Evolutionary conservation across 2,797 vertebrate genomes (phyloP).

Genomic region (Bradypus variegatus): DNA sequence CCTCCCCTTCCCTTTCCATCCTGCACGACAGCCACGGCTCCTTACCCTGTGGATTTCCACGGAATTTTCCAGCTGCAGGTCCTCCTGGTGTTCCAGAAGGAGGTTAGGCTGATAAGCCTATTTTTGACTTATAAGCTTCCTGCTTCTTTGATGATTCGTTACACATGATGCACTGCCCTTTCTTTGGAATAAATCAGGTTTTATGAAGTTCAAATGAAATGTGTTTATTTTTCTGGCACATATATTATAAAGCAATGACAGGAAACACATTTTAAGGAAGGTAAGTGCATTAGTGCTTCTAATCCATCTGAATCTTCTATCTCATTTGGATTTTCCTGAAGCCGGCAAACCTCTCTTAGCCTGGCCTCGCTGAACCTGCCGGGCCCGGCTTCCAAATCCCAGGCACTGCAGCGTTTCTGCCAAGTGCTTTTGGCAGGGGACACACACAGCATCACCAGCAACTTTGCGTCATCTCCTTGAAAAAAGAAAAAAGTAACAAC

Average conservation of each 20-base stretch:
- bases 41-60: not conserved
- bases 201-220: not conserved
- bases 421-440: conserved; percentile 78
- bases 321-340: conserved; percentile 58
- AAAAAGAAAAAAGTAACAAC: not conserved
- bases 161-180: not conserved
- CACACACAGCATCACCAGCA: conserved; percentile 84
- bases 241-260: not conserved
- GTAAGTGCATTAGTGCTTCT: conserved; percentile 53
- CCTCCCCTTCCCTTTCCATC: not conserved
- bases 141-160: not conserved
- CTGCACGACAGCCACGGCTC: no score
- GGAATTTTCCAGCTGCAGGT: no score
- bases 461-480: conserved; percentile 84
- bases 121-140: no score
- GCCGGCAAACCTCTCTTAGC: conserved; percentile 51
- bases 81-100: not conserved
- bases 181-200: conserved; percentile 38
- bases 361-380: conserved; percentile 77
- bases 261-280: conserved; percentile 33
- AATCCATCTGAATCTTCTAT: conserved; percentile 51
- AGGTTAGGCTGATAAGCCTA: not conserved
- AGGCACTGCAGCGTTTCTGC: conserved; percentile 83
- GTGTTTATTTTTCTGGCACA: conserved; percentile 57
- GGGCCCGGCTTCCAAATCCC: conserved; percentile 77